Conservation (phyloP, 2,113 vertebrate genomes). For the Cyanoderma ruficeps region DNA sequence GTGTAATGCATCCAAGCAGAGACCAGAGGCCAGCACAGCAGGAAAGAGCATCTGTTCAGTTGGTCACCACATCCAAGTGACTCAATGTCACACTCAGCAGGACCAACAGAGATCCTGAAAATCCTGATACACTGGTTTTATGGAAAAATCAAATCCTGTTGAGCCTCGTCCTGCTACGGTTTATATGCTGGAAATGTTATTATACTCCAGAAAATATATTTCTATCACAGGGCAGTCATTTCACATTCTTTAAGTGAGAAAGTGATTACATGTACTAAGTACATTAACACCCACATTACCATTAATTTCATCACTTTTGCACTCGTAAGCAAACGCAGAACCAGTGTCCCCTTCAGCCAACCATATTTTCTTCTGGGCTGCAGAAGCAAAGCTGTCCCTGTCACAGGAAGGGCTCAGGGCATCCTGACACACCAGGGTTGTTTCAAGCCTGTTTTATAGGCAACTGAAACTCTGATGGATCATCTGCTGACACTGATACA, state of each 20-base stretch:
- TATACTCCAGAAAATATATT: not conserved
- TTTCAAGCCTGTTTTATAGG: not conserved
- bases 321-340: not conserved
- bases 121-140: not conserved
- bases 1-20: not conserved
- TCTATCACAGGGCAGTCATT: not conserved
- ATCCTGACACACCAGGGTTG: not conserved
- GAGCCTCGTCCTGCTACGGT: not conserved
- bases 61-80: accelerated
- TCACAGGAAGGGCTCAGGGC: no score
- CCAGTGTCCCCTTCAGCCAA: not conserved
- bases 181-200: accelerated
- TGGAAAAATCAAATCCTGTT: accelerated
- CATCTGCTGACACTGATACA: not conserved
- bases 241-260: not conserved
- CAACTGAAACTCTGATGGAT: not conserved
- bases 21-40: accelerated
- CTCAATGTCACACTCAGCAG: not conserved
- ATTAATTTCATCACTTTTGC: not conserved
- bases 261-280: accelerated
- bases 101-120: not conserved
- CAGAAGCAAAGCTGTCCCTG: not conserved
- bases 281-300: not conserved
- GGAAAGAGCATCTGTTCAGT: no score
- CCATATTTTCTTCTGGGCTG: not conserved